Percentiles rank a stretch among this genome's conserved stretches.
Evolutionary conservation across 1,140 invertebrate species (phyloP).

Genomic region (Oedothorax gibbosus): DNA sequence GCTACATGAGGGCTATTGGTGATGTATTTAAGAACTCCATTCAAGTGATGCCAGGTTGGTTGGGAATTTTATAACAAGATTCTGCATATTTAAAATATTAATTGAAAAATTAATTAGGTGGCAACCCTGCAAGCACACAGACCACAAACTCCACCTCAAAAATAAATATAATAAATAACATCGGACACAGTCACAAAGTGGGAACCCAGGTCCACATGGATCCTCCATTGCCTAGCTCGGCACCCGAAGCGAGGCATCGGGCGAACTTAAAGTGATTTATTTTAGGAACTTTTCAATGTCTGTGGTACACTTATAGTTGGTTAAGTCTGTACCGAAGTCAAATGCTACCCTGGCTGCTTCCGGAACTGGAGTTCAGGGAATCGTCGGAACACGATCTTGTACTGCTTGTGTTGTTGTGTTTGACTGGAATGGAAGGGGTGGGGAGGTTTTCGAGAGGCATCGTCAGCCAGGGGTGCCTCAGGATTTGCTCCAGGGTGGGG

Average conservation of each 20-base stretch:
- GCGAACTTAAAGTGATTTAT: neutral
- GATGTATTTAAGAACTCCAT: too few species aligned
- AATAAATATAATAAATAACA: conserved; percentile 45
- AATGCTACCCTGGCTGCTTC: conserved; percentile 58
- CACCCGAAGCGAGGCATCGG: conserved; percentile 5
- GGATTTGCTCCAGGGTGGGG: conserved; percentile 73
- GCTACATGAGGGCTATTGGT: too few species aligned
- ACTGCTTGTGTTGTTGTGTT: conserved; percentile 3
- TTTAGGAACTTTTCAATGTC: conserved; percentile 33
- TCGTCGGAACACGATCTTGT: conserved; percentile 23
- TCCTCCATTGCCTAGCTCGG: neutral
- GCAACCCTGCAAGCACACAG: too few species aligned
- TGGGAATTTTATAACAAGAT: too few species aligned
- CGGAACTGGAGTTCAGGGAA: conserved; percentile 60
- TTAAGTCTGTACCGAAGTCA: conserved; percentile 2
- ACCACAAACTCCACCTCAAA: neutral
- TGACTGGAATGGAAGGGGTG: conserved; percentile 61
- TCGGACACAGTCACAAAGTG: neutral
- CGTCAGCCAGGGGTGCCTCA: conserved; percentile 74
- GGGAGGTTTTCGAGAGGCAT: conserved; percentile 63
- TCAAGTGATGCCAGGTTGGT: too few species aligned
- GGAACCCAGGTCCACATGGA: conserved; percentile 36
- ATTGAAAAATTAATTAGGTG: too few species aligned
- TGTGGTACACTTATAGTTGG: conserved; percentile 26
- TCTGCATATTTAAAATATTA: too few species aligned